phyloP scores from a whole-genome alignment of 2,113 vertebrate genomes.

The Acinonyx jubatus region DNA sequence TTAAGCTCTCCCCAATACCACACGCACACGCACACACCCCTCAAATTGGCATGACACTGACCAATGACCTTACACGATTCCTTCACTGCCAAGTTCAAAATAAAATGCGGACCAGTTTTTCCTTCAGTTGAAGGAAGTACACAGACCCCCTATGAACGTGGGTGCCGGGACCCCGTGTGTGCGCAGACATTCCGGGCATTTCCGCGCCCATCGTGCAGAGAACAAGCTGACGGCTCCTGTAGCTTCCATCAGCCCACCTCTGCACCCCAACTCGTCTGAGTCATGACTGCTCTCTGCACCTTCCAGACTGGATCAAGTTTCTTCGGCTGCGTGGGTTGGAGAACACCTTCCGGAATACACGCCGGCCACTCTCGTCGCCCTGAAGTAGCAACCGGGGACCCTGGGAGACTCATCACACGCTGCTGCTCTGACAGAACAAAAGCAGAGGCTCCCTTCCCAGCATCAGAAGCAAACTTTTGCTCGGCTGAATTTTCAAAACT shows the following conservation, averaged over 20 bases:
- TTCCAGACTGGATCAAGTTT: accelerated
- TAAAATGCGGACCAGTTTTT: background rate
- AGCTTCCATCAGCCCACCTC: background rate
- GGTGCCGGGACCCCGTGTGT: accelerated
- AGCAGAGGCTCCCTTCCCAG: background rate
- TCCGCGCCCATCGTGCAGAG: background rate
- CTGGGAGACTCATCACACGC: accelerated
- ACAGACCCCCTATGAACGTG: background rate
- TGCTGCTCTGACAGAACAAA: background rate
- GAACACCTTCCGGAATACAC: accelerated
- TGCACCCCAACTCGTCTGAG: accelerated
- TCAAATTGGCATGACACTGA: background rate
- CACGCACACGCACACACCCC: accelerated
- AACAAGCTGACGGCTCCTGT: background rate
- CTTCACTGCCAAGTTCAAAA: background rate
- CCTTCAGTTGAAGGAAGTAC: constrained; percentile 35
- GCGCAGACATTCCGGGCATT: accelerated
- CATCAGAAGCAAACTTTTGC: background rate
- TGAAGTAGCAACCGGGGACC: background rate
- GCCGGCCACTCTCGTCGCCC: accelerated
- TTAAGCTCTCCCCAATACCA: too few relatives aligned
- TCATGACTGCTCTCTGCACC: background rate
- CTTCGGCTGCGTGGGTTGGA: accelerated
- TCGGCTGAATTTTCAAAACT: background rate
- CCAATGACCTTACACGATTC: background rate